Evolutionary conservation across 2,797 vertebrate species (phyloP).

Genomic region (Amblyopsis hoosieri): DNA sequence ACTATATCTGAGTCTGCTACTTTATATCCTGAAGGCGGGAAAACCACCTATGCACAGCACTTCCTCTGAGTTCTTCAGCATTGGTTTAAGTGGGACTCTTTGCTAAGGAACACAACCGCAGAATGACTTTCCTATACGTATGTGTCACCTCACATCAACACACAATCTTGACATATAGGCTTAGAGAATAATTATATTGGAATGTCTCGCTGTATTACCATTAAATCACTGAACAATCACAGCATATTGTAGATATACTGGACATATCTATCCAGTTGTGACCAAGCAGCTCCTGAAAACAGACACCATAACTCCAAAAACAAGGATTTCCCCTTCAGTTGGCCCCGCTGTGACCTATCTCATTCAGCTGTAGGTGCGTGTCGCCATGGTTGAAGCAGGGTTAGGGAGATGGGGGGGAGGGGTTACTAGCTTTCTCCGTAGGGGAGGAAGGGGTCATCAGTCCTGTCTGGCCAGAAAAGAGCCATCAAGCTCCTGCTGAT

Average conservation of each 20-base stretch:
- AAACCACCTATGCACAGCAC: slow-evolving; percentile 19
- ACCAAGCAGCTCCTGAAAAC: slow-evolving; percentile 66
- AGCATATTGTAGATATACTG: slow-evolving; percentile 40
- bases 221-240: slow-evolving; percentile 37
- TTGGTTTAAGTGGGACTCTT: background rate
- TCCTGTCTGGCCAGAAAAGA: slow-evolving; percentile 87
- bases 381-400: slow-evolving; percentile 29
- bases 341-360: slow-evolving; percentile 82
- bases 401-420: slow-evolving; percentile 25
- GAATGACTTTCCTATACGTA: too few relatives aligned
- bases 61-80: background rate
- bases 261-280: slow-evolving; percentile 53
- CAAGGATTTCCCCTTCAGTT: slow-evolving; percentile 61
- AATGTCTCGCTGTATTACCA: slow-evolving; percentile 3
- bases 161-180: too few relatives aligned
- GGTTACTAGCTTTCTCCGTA: slow-evolving; percentile 58
- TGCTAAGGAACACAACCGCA: too few relatives aligned
- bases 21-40: slow-evolving; percentile 40
- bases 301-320: slow-evolving; percentile 77
- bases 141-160: too few relatives aligned
- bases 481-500: slow-evolving; percentile 91
- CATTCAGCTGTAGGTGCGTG: slow-evolving; percentile 66
- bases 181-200: too few relatives aligned
- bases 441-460: slow-evolving; percentile 80
- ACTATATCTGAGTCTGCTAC: slow-evolving; percentile 39